phyloP scores from a whole-genome alignment of 2,797 vertebrate species.

The Pogonophryne albipinna region DNA sequence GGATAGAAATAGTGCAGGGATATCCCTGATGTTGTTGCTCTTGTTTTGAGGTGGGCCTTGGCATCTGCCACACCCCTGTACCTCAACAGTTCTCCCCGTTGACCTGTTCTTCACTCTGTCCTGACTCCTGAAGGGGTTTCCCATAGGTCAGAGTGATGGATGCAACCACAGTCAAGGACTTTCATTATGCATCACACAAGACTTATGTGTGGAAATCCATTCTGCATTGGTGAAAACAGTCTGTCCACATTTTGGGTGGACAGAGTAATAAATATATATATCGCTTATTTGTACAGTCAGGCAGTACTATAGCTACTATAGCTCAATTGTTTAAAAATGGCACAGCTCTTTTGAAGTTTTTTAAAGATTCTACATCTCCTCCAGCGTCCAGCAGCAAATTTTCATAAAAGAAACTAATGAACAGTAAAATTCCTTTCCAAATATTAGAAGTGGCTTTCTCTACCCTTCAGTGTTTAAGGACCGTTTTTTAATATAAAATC shows the following conservation, averaged over 20 bases:
- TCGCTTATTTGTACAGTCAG: conserved; percentile 47
- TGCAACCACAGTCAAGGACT: conserved; percentile 42
- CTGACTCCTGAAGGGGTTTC: conserved; percentile 45
- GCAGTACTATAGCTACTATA: conserved; percentile 41
- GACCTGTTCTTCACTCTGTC: conserved; percentile 62
- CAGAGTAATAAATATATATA: conserved; percentile 57
- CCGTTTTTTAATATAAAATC: conserved; percentile 76
- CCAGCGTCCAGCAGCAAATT: conserved; percentile 65
- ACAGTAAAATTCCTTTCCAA: conserved; percentile 81
- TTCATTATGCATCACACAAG: conserved; percentile 56
- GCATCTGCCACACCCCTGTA: conserved; percentile 56
- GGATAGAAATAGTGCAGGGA: conserved; percentile 67
- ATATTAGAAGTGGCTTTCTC: conserved; percentile 83
- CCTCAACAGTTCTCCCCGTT: conserved; percentile 48
- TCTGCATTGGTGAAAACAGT: conserved; percentile 38
- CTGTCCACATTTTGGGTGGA: conserved; percentile 61
- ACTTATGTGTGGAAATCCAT: conserved; percentile 55
- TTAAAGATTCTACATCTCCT: conserved; percentile 69
- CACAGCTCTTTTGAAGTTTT: conserved; percentile 68
- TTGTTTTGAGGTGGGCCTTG: conserved; percentile 50
- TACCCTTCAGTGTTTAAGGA: conserved; percentile 62
- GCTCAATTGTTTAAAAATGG: conserved; percentile 64
- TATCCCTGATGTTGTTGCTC: conserved; percentile 61
- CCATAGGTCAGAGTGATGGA: conserved; percentile 59
- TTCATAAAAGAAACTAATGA: conserved; percentile 82